Conservation (phyloP, 2,797 vertebrate species). For the Amniataba percoides region DNA sequence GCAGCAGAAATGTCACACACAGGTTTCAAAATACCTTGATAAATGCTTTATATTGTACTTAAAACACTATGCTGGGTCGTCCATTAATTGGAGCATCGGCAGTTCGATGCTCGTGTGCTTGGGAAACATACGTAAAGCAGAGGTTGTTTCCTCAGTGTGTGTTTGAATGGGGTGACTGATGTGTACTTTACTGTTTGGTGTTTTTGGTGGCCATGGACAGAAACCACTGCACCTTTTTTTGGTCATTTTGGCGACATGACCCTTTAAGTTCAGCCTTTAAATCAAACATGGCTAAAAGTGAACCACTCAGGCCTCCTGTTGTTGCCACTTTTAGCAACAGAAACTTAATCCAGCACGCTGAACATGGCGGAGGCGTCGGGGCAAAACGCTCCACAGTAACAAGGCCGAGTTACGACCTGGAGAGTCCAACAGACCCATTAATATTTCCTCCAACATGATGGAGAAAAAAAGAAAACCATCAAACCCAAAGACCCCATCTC, state of each 20-base stretch:
- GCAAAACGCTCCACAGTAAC: slow-evolving; percentile 38
- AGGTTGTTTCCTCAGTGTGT: too few relatives aligned
- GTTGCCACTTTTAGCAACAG: slow-evolving; percentile 58
- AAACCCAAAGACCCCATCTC: slow-evolving; percentile 19
- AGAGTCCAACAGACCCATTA: slow-evolving; percentile 28
- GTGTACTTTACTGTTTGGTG: too few relatives aligned
- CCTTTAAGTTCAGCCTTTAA: neutral
- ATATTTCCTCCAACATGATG: neutral
- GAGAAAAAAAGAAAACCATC: slow-evolving; percentile 16
- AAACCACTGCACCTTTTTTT: neutral
- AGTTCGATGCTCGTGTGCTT: too few relatives aligned
- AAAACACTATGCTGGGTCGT: neutral
- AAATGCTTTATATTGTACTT: too few relatives aligned
- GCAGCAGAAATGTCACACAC: neutral
- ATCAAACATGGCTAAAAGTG: neutral
- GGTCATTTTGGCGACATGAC: neutral
- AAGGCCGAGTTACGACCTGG: neutral
- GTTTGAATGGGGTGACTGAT: too few relatives aligned
- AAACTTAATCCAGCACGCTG: slow-evolving; percentile 52
- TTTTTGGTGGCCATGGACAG: neutral
- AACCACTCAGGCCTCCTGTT: slow-evolving; percentile 33
- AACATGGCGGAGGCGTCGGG: slow-evolving; percentile 46
- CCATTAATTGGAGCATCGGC: too few relatives aligned
- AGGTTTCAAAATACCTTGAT: neutral
- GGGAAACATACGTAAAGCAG: too few relatives aligned